phyloP scores from a whole-genome alignment of 2,797 vertebrate species.

The Enteromius radiatus region DNA sequence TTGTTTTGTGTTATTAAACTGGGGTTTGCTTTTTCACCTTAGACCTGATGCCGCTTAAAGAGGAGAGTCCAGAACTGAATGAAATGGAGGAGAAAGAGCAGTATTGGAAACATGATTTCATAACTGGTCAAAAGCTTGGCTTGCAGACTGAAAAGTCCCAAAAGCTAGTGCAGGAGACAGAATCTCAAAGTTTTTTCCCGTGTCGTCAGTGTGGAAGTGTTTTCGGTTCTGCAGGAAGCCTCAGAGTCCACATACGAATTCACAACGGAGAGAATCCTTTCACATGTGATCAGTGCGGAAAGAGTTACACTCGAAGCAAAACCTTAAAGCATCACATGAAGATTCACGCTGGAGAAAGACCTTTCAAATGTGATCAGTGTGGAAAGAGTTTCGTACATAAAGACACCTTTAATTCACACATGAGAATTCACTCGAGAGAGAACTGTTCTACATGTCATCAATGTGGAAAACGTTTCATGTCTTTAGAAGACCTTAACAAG shows the following conservation, averaged over 20 bases:
- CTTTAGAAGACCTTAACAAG: neutral
- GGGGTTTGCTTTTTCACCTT: neutral
- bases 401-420: neutral
- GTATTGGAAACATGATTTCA: neutral
- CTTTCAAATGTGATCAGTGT: neutral
- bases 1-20: neutral
- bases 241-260: neutral
- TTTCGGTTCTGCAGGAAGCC: neutral
- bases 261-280: neutral
- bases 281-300: neutral
- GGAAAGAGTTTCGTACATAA: neutral
- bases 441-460: neutral
- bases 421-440: constrained; percentile 4
- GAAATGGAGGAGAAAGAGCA: neutral
- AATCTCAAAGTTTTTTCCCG: neutral
- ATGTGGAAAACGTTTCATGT: neutral
- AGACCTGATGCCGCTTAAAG: neutral
- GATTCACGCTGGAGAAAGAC: neutral
- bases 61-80: constrained; percentile 2
- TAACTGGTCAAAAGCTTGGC: too few relatives aligned
- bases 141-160: neutral
- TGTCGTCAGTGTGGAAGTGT: neutral
- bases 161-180: neutral
- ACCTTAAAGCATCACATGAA: constrained; percentile 20
- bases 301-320: constrained; percentile 11